Evolutionary conservation across 2,113 vertebrate species (phyloP), one percentile per base, ranked within the genome.

Genomic region (Oncorhynchus mykiss): DNA sequence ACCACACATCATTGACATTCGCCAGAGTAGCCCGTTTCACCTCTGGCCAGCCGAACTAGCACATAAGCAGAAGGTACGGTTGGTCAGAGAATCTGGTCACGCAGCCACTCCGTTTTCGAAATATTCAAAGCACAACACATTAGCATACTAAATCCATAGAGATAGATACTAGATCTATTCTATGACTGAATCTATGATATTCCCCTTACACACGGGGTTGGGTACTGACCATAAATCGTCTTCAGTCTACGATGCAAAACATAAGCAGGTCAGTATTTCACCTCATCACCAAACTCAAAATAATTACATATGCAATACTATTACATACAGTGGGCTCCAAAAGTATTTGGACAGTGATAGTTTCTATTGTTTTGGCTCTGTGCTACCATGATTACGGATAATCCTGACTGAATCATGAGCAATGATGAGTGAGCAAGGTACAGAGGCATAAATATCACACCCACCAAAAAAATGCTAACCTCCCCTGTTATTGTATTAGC

Each of bases 231-330:
- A 49, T 20, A 2, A 48, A 12, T 70, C 20, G 20, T 3, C 68
- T 24, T 34, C 20, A 9, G 20, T 70, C 9, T 24, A 70, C 68
- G 11, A n/a, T 49, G 20, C n/a, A 70, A 29, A 34, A 76, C 29
- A 57, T 39, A 34, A 70, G n/a, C 54, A 11, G 27, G 67, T 70
- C 75, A 70, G 48, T 70, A 62, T 60, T 39, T 70, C 57, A 59
- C 31, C 39, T 39, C 18, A 39, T 68, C 2, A 45, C 16, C 67
- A 69, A 20, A 69, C 22, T 14, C 39, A 70, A 22, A 70, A 12
- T 20, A 14, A 48, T 69, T 18, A 20, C 34, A 54, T 54, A 54
- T 54, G 51, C 16, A 18, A 16, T 54, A 54, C 51, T 54, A 5
- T 54, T 54, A 18, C 51, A 18, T 54, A 54, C 39, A 11, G 39